Percentiles rank a stretch among this genome's conserved stretches.
phyloP scores from a whole-genome alignment of 2,797 vertebrate genomes.

The Poeciliopsis gracilis region DNA sequence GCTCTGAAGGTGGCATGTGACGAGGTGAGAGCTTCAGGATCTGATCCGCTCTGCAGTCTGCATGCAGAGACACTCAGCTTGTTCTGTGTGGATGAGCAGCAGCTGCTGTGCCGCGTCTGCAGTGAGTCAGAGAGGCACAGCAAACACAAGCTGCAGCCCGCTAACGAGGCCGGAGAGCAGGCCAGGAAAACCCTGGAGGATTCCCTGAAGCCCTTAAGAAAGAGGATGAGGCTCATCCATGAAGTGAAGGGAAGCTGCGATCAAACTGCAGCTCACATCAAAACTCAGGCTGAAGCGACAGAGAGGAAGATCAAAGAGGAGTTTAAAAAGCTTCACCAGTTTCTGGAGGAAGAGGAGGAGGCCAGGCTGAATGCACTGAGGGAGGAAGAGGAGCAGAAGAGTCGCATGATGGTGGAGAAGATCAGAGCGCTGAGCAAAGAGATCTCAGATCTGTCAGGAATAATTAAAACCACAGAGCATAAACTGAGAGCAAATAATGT shows the following conservation, averaged over 20 bases:
- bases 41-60: neutral
- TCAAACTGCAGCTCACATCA: constrained; percentile 6
- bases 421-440: neutral
- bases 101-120: constrained; percentile 7
- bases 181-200: neutral
- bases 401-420: neutral
- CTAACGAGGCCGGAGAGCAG: neutral
- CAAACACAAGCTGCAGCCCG: neutral
- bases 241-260: neutral
- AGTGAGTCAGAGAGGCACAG: neutral
- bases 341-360: constrained; percentile 17
- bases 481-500: neutral
- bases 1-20: neutral
- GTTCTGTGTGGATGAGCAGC: constrained; percentile 13
- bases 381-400: constrained; percentile 15
- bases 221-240: neutral
- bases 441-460: neutral
- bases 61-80: constrained; percentile 1
- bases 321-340: constrained; percentile 3
- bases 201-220: neutral
- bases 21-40: neutral
- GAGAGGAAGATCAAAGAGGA: neutral
- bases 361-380: constrained; percentile 3
- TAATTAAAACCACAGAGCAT: constrained; percentile 1
- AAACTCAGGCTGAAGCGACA: neutral